Conservation (phyloP, 2,797 vertebrate species). For the Tadarida brasiliensis region DNA sequence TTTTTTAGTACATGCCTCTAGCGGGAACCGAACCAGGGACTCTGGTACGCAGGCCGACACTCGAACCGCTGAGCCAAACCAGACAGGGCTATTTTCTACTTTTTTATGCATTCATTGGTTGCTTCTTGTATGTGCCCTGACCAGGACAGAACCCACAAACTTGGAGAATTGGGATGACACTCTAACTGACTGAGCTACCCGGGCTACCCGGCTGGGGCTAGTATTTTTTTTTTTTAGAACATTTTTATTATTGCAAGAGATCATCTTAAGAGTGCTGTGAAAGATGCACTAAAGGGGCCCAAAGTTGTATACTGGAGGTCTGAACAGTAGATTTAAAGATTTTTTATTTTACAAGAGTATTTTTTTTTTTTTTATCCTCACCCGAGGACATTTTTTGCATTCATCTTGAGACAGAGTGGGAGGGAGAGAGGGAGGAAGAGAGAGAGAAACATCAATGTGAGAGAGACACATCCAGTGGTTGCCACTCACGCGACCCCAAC, state of each 20-base stretch:
- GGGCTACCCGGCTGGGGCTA: background rate
- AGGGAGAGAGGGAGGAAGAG: too few relatives aligned
- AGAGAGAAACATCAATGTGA: too few relatives aligned
- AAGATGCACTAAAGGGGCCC: background rate
- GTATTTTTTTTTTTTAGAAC: background rate
- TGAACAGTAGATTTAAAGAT: slow-evolving; percentile 2
- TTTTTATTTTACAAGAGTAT: background rate
- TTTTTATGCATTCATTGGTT: background rate
- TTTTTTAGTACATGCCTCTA: background rate
- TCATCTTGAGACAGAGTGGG: too few relatives aligned
- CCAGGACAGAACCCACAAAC: background rate
- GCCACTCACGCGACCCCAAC: too few relatives aligned
- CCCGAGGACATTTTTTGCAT: too few relatives aligned
- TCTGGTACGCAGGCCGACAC: background rate
- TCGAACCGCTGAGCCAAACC: background rate
- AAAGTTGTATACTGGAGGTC: background rate
- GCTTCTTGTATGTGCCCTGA: background rate
- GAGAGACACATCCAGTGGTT: too few relatives aligned
- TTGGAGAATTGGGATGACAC: background rate
- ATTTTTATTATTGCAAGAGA: slow-evolving; percentile 49
- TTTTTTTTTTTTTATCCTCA: too few relatives aligned
- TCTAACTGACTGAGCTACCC: background rate
- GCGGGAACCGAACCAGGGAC: background rate
- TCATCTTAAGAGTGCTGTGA: background rate
- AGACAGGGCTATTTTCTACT: background rate